These are phyloP conservation scores for Apocheima hispidaria DNA, from an alignment of 2,888 invertebrate species.

Conservation along the genomic window DNA sequence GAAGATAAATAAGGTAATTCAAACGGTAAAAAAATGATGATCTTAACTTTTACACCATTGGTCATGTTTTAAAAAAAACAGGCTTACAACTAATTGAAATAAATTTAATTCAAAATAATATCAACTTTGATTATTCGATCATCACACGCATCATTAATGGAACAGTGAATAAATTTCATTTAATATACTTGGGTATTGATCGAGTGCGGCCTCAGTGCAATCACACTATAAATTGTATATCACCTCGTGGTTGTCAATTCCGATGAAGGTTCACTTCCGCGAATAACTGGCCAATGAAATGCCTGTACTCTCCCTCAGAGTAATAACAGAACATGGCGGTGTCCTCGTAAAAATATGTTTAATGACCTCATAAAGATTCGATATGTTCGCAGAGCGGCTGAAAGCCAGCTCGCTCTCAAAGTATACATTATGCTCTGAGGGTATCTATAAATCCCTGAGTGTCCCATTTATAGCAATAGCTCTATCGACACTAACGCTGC, in stretches of 20 bases:
- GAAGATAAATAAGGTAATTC: not conserved
- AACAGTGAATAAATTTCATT: constrained; percentile 52
- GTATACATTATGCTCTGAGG: constrained; percentile 58
- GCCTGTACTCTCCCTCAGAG: constrained; percentile 64
- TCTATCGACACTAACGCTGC: constrained; percentile 67
- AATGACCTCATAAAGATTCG: constrained; percentile 82
- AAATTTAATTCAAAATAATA: not conserved
- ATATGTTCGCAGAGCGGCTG: constrained; percentile 71
- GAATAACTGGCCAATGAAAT: constrained; percentile 77
- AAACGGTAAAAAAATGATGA: not conserved
- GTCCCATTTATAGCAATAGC: constrained; percentile 72
- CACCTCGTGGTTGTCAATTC: constrained; percentile 72
- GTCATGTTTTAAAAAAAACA: not conserved
- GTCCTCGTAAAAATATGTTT: constrained; percentile 85
- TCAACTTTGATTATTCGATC: not conserved
- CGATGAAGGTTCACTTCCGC: constrained; percentile 69
- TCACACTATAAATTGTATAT: constrained; percentile 70
- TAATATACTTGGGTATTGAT: constrained; percentile 57
- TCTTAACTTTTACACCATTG: not conserved
- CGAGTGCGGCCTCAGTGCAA: constrained; percentile 52
- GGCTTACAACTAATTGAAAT: not conserved
- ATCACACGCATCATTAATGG: constrained; percentile 23
- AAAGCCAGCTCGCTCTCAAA: constrained; percentile 70
- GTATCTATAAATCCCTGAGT: constrained; percentile 76
- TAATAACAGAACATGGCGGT: constrained; percentile 78